These are phyloP conservation scores for Microhierax caerulescens DNA, from an alignment of 2,797 vertebrate species.

Conservation along the genomic window DNA sequence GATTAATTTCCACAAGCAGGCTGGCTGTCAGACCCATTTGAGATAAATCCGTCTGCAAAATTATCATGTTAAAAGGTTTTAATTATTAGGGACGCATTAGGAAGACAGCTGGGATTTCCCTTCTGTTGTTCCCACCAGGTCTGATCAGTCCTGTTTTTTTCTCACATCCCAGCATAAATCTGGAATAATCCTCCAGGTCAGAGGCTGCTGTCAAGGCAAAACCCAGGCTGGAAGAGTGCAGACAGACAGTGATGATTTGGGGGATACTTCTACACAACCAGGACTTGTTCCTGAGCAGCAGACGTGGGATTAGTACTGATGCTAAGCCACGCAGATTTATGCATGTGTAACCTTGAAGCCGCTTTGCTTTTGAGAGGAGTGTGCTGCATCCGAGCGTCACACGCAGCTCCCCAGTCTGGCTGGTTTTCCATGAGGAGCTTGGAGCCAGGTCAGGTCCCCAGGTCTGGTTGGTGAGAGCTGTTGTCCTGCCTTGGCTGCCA, in stretches of 20 bases:
- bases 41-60: constrained; percentile 37
- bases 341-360: not conserved
- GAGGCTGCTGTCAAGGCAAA: not conserved
- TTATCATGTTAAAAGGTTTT: constrained; percentile 52
- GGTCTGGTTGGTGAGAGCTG: not conserved
- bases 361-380: not conserved
- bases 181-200: constrained; percentile 9
- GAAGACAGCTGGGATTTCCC: constrained; percentile 45
- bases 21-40: constrained; percentile 7
- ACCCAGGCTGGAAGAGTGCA: not conserved
- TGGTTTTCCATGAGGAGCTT: not conserved
- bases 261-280: not conserved
- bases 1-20: not conserved
- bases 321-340: not conserved
- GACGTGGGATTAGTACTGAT: not conserved
- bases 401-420: accelerated
- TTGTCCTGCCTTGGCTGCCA: not conserved
- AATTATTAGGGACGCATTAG: constrained; percentile 23
- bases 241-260: not conserved
- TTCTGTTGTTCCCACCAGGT: constrained; percentile 26
- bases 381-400: accelerated
- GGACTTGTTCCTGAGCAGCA: not conserved
- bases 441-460: not conserved
- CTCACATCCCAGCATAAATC: not conserved
- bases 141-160: not conserved